phyloP scores from a whole-genome alignment of 2,797 vertebrate species.

The Limosa lapponica region DNA sequence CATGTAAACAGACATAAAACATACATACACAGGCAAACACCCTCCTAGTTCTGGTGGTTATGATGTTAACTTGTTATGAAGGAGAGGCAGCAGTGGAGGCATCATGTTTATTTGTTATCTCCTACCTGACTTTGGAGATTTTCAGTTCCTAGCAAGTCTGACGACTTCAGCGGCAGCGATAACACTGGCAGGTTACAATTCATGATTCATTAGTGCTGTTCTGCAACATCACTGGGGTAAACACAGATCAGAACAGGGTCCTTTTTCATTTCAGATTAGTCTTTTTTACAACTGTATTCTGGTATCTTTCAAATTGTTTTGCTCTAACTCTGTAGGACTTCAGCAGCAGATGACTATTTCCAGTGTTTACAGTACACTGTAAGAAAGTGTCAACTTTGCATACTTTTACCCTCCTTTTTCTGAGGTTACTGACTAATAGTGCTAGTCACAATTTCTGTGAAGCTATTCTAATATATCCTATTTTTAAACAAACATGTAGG shows the following conservation, averaged over 20 bases:
- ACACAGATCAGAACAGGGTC: neutral
- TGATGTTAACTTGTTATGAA: neutral
- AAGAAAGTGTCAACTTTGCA: neutral
- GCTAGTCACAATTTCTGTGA: neutral
- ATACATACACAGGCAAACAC: neutral
- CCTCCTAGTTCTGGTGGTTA: neutral
- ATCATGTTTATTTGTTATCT: neutral
- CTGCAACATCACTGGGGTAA: neutral
- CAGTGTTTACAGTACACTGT: neutral
- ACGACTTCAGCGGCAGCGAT: accelerated
- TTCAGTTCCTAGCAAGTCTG: neutral
- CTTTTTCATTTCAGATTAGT: neutral
- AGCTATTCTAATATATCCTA: neutral
- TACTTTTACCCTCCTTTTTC: neutral
- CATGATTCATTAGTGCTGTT: neutral
- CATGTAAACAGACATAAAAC: neutral
- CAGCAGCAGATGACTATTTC: neutral
- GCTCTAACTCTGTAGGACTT: neutral
- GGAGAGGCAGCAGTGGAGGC: neutral
- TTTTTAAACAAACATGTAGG: neutral
- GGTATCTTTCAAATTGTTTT: neutral
- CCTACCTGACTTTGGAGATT: neutral
- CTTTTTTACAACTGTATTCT: neutral
- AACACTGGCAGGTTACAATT: neutral
- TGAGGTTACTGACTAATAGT: neutral